These are phyloP conservation scores for Pollenia amentaria DNA, from an alignment of 2,888 invertebrate species.

Conservation along the genomic window DNA sequence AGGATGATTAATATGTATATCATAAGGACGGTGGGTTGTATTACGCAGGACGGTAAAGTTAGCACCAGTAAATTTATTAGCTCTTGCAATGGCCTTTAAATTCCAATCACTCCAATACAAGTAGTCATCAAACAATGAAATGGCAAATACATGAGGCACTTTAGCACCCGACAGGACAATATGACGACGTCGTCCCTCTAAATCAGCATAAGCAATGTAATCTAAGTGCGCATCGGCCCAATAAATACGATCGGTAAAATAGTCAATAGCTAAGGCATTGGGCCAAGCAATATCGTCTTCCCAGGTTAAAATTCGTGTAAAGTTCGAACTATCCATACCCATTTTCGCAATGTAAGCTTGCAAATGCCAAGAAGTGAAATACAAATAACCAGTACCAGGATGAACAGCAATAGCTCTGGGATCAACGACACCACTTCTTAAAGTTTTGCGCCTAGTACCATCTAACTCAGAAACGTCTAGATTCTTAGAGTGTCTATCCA, in stretches of 20 bases:
- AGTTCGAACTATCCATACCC: constrained; percentile 98
- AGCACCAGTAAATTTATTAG: constrained; percentile 95
- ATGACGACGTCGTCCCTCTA: constrained; percentile 95
- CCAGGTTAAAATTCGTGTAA: constrained; percentile 94
- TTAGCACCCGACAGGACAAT: constrained; percentile 91
- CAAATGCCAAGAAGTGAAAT: constrained; percentile 98
- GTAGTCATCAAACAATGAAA: constrained; percentile 96
- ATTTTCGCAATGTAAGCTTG: constrained; percentile 98
- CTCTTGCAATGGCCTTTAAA: constrained; percentile 94
- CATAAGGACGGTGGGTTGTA: constrained; percentile 97
- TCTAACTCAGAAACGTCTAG: constrained; percentile 97
- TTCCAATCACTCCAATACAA: constrained; percentile 99
- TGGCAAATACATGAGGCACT: constrained; percentile 98
- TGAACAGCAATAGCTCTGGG: constrained; percentile 97
- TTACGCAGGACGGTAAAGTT: constrained; percentile 91
- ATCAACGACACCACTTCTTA: constrained; percentile 95
- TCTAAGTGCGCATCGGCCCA: constrained; percentile 99
- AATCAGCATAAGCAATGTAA: constrained; percentile 97
- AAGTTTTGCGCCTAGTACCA: constrained; percentile 94
- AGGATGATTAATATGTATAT: constrained; percentile 96
- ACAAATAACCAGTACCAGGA: constrained; percentile 96
- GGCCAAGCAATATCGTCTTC: constrained; percentile 99
- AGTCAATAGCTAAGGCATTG: constrained; percentile 98
- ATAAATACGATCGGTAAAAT: constrained; percentile 96
- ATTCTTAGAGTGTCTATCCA: constrained; percentile 97